Conservation (phyloP, 2,888 invertebrate genomes). For the Podabrus alpinus region DNA sequence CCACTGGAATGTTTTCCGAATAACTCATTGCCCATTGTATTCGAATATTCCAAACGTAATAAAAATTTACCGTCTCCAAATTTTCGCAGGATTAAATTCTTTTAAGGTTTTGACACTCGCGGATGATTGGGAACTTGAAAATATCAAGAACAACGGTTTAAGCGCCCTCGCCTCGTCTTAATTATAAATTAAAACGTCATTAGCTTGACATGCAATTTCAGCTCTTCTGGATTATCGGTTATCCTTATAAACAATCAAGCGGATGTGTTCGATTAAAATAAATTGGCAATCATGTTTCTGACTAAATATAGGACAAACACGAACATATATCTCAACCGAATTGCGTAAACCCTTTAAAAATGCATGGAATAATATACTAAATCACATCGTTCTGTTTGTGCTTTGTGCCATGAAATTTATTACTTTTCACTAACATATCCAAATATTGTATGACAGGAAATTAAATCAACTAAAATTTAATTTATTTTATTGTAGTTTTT, state of each 20-base stretch:
- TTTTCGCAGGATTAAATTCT: background rate
- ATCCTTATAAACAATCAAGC: background rate
- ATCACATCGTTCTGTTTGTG: background rate
- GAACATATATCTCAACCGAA: conserved; percentile 5
- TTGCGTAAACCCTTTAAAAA: conserved; percentile 15
- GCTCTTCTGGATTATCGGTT: background rate
- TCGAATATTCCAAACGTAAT: conserved; percentile 34
- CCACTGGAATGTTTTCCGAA: conserved; percentile 37
- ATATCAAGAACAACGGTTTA: background rate
- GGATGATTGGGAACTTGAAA: background rate
- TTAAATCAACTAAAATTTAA: background rate
- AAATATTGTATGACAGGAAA: conserved; percentile 1
- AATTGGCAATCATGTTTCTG: conserved; percentile 1
- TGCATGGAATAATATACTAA: conserved; percentile 17
- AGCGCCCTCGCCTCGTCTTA: background rate
- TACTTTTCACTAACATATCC: background rate
- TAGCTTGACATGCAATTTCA: conserved; percentile 3
- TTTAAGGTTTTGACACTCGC: background rate
- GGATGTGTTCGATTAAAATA: conserved; percentile 3
- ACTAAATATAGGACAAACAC: background rate
- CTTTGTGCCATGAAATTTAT: background rate
- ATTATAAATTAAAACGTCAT: conserved; percentile 2
- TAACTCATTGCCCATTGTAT: conserved; percentile 32
- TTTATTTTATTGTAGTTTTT: background rate
- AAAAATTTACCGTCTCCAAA: conserved; percentile 33